Evolutionary conservation across 2,888 invertebrate genomes (phyloP), one percentile per base, ranked within the genome.

Genomic region (Amiota mariae): DNA sequence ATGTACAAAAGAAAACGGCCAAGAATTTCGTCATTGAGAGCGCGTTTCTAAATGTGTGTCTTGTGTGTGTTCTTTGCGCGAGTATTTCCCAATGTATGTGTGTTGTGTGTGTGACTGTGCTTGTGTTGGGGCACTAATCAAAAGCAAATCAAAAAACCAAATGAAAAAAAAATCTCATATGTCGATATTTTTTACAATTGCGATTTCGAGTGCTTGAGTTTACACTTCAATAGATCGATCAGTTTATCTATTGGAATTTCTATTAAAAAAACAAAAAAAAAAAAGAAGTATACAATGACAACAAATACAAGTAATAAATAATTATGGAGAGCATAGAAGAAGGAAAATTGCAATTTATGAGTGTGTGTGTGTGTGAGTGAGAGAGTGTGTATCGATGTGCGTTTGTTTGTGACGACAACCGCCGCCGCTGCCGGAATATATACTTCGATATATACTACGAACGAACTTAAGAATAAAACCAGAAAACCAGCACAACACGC

Each of bases 21-120:
- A 86, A 78, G 80, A 87, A 84, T 87, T 87, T 88, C 87, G 88
- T 88, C 88, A 88, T 87, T 87, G 88, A 85, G 67, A 68, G 67
- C 67, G 63, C 63, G 24, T 63, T n/a, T 24, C 36, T 63, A 46
- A 46, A 46, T 75, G 79, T 82, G 82, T 79, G 78, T 81, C 79
- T 76, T 76, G 77, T 67, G 73, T 76, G 73, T 78, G 76, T 78
- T 76, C 47, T 75, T 59, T 72, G 72, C 75, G 72, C 74, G 73
- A 24, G 64, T 72, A 66, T 46, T 51, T 64, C 36, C 56, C 49
- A 36, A 73, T 74, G 75, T 77, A 75, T 77, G 79, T 80, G 79
- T 67, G 67, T n/a, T 48, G 2, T 48, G n/a, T n/a, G n/a, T n/a
- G n/a, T n/a, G n/a, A n/a, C n/a, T n/a, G 15, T 48, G 18, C 11